Percentiles rank a stretch among this genome's conserved stretches.
phyloP scores from a whole-genome alignment of 2,888 invertebrate species.

The Gisinianus flammeolus region DNA sequence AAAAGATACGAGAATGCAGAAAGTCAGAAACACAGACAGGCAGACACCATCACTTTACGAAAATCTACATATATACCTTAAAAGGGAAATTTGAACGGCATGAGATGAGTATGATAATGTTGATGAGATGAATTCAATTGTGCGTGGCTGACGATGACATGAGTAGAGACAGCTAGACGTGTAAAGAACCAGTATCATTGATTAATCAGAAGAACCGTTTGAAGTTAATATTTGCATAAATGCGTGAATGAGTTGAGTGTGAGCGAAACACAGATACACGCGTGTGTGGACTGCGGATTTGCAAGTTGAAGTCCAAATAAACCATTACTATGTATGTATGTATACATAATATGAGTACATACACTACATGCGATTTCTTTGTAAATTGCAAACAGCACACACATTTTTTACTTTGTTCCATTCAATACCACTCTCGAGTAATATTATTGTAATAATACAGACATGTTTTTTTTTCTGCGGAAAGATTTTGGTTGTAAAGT shows the following conservation, averaged over 20 bases:
- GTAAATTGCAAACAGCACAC: background rate
- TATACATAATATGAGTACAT: background rate
- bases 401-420: no score
- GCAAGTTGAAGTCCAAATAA: background rate
- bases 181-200: constrained; percentile 37
- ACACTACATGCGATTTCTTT: background rate
- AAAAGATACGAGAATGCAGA: background rate
- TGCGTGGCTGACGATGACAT: constrained; percentile 23
- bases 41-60: background rate
- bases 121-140: constrained; percentile 37
- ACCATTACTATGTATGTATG: background rate
- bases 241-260: constrained; percentile 11
- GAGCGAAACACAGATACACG: background rate
- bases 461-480: no score
- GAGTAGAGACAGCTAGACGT: constrained; percentile 32
- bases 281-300: background rate
- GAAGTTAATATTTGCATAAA: constrained; percentile 35
- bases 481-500: background rate
- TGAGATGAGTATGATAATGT: constrained; percentile 29
- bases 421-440: background rate
- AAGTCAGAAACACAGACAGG: background rate
- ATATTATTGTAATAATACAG: background rate
- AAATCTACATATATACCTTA: background rate
- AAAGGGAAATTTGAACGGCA: constrained; percentile 27
- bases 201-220: constrained; percentile 31